Percentiles rank a stretch among this genome's conserved stretches.
Evolutionary conservation across 1,140 invertebrate species (phyloP).

Genomic region (Pomacea maculata): DNA sequence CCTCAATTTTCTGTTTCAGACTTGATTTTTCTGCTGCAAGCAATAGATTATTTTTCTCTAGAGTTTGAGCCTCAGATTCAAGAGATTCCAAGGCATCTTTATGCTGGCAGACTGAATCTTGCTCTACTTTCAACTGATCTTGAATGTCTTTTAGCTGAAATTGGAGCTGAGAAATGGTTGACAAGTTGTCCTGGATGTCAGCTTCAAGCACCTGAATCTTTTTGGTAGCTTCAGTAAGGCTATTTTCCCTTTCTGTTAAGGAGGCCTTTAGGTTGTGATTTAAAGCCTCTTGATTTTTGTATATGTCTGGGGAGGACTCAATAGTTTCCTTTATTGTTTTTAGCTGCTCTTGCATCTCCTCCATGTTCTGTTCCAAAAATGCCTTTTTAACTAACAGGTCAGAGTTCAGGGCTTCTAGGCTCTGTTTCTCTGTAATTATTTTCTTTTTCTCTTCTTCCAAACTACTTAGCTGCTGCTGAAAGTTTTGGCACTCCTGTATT

Average conservation of each 20-base stretch:
- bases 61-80: slow-evolving; percentile 31
- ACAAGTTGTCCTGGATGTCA: slow-evolving; percentile 25
- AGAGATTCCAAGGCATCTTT: slow-evolving; percentile 38
- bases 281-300: slow-evolving; percentile 15
- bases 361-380: slow-evolving; percentile 16
- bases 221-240: slow-evolving; percentile 7
- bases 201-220: slow-evolving; percentile 20
- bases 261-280: slow-evolving; percentile 21
- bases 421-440: slow-evolving; percentile 9
- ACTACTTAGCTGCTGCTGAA: neutral
- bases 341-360: slow-evolving; percentile 13
- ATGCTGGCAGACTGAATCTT: slow-evolving; percentile 27
- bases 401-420: slow-evolving; percentile 6
- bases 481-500: neutral
- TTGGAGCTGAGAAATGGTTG: slow-evolving; percentile 19
- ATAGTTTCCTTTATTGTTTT: slow-evolving; percentile 17
- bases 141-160: slow-evolving; percentile 19
- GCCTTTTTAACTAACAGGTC: slow-evolving; percentile 15
- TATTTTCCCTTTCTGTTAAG: slow-evolving; percentile 34
- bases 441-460: slow-evolving; percentile 11
- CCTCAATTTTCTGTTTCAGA: slow-evolving; percentile 24
- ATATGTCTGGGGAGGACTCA: neutral
- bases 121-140: slow-evolving; percentile 25
- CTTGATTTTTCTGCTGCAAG: slow-evolving; percentile 26
- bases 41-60: slow-evolving; percentile 22